Base-by-base conservation (phyloP, 1,140 invertebrate species). In the Cydia amplana region DNA sequence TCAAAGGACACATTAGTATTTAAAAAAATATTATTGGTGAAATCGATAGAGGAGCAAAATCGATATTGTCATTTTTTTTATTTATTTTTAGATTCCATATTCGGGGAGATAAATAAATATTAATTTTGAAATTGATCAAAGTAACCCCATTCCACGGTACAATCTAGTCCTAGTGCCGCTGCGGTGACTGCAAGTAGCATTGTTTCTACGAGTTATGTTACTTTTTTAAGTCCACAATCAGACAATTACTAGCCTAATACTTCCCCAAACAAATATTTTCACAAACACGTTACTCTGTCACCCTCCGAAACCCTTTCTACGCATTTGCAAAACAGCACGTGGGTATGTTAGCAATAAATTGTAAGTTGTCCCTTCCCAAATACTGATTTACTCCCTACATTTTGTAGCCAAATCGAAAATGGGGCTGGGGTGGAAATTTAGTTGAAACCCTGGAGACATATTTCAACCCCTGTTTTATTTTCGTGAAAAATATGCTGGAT, bases 351-450 rank as follows among this genome's bases (percentile, higher is more conserved):
- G 72, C 49, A 18, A 77, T 77, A 77, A 77, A 77, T 77, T 67
- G 18, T 60, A 18, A 63, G 51, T 36, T 70, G 65, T 65, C 73
- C 75, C 72, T 55, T 72, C 65, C 72, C 81, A 82, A 80, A 80
- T 77, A 77, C 72, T 77, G 73, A 80, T 79, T 83, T 77, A 80
- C 77, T 82, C 73, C 51, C 78, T 79, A 81, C 80, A 83, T 78
- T 81, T 85, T 77, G 65, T 85, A 82, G 78, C 74, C 18, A 78
- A 80, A 83, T 82, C 78, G 80, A 80, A 78, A 78, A 28, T n/a
- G 74, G 77, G 79, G 79, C 72, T 51, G 5, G 20, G 36, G 60
- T 81, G 73, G 55, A 40, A 79, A 79, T 75, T 80, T 78, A 83
- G 80, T 84, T 80, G 64, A 73, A 73, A 80, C 80, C 83, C 85